phyloP scores from a whole-genome alignment of 2,888 invertebrate species.

The Pterostichus madidus region DNA sequence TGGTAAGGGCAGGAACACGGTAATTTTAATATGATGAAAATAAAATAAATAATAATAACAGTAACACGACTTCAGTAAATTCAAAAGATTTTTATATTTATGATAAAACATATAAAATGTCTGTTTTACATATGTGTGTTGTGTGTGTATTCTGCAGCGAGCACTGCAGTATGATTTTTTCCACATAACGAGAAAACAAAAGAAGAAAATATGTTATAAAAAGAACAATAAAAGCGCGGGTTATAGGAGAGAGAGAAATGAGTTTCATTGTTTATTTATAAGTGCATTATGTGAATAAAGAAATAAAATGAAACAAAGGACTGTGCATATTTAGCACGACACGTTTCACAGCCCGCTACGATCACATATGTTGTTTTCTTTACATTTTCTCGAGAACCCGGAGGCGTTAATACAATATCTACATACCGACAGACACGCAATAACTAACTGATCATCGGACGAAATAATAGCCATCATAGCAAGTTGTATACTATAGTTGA shows the following conservation, averaged over 20 bases:
- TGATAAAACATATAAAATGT: too few relatives aligned
- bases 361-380: slow-evolving; percentile 41
- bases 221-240: slow-evolving; percentile 45
- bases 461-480: too few relatives aligned
- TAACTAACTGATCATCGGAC: too few relatives aligned
- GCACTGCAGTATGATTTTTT: slow-evolving; percentile 32
- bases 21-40: too few relatives aligned
- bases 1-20: too few relatives aligned
- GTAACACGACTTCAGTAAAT: too few relatives aligned
- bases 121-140: too few relatives aligned
- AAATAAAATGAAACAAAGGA: slow-evolving; percentile 51
- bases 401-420: background rate
- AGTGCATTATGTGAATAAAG: slow-evolving; percentile 51
- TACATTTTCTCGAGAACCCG: slow-evolving; percentile 24
- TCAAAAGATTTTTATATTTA: too few relatives aligned
- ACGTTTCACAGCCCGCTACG: slow-evolving; percentile 20
- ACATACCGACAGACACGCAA: background rate
- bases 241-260: slow-evolving; percentile 46
- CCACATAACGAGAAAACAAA: background rate
- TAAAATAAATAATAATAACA: too few relatives aligned
- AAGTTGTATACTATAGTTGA: too few relatives aligned
- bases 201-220: slow-evolving; percentile 45
- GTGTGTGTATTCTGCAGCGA: background rate
- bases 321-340: slow-evolving; percentile 47
- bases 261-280: slow-evolving; percentile 52